Base-by-base conservation (phyloP, 2,797 vertebrate species). In the Melanotaenia trifasciata region DNA sequence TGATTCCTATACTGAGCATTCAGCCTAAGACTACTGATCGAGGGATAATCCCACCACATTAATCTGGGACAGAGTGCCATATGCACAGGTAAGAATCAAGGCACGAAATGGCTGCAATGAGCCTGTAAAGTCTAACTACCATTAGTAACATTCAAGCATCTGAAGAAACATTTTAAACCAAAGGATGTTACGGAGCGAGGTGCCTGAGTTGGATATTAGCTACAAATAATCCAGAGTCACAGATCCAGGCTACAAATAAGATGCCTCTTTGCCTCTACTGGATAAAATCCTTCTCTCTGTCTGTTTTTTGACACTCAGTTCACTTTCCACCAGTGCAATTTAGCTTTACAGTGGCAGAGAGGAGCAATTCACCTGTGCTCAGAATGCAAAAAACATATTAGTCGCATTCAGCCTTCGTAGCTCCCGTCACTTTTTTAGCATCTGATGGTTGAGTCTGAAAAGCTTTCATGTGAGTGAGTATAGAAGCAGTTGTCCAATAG, bases 11-110 rank as follows among this genome's bases (percentile, higher is more conserved):
- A 70, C 79, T 73, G 64, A 81, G 72, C 70, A 74, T 84, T 77
- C 57, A 53, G 54, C 9, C 69, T 80, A 63, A 82, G 50, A 74
- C 81, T 83, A 79, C 80, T 76, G 85, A 90, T 83, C 79, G 76
- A 54, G 76, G 85, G 79, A 85, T 89, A 83, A 91, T 88, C 79
- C 78, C 78, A 13, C 10, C 74, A 40, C 62, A 40, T 76, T 80
- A 83, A 88, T 89, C 74, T 82, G 65, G 83, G 84, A 79, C 80
- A 71, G 54, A 61, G 61, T 38, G 69, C 75, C 36, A 63, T 51
- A 70, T 18, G 67, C 22, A 80, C 76, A 89, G 84, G 80, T 87
- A 69, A 86, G 68, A 72, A 73, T 74, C 26, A 40, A 62, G 64
- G 72, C 70, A 63, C 32, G 36, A 72, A 79, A 72, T 73, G 9